Evolutionary conservation across 2,888 invertebrate genomes (phyloP).

Genomic region (Seladonia tumulorum): DNA sequence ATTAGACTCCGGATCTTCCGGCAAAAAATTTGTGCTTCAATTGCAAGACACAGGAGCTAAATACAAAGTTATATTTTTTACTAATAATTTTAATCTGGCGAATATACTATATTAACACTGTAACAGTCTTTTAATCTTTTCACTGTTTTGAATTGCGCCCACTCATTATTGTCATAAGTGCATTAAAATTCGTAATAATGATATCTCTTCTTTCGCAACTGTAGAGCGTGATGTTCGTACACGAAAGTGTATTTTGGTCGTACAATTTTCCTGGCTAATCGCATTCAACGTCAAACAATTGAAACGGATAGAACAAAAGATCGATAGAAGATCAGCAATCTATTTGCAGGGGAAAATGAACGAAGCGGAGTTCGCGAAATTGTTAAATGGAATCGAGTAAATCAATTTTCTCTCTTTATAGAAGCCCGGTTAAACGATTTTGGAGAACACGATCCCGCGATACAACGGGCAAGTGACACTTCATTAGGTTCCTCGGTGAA

Average conservation of each 20-base stretch:
- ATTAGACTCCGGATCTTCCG: too few relatives aligned
- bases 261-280: not conserved
- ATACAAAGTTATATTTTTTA: too few relatives aligned
- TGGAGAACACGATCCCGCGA: not conserved
- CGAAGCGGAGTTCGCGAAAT: not conserved
- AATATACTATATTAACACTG: too few relatives aligned
- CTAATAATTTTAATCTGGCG: too few relatives aligned
- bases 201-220: too few relatives aligned
- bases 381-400: not conserved
- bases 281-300: not conserved
- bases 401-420: not conserved
- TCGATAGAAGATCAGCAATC: not conserved
- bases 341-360: not conserved
- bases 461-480: conserved; percentile 24
- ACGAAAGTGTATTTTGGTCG: not conserved
- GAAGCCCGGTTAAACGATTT: conserved; percentile 14
- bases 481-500: conserved; percentile 7
- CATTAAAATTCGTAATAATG: too few relatives aligned
- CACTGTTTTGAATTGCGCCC: too few relatives aligned
- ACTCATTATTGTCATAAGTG: too few relatives aligned
- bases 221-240: too few relatives aligned
- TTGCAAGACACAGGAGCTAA: too few relatives aligned
- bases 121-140: too few relatives aligned
- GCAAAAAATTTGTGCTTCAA: too few relatives aligned
- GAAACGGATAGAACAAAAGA: not conserved